These are phyloP conservation scores for Cabera pusaria DNA, from an alignment of 2,888 invertebrate species.

Conservation along the genomic window DNA sequence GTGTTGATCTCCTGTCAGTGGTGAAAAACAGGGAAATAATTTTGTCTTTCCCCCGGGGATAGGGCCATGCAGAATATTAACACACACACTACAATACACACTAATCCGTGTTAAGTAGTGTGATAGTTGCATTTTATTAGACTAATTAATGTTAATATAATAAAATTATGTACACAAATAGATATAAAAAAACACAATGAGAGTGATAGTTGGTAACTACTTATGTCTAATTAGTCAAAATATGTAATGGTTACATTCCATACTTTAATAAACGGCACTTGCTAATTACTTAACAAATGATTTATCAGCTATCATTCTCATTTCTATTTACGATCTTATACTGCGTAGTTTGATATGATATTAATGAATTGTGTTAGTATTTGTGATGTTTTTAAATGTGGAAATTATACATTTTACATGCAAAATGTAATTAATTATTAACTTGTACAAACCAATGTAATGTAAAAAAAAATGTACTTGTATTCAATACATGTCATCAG, in stretches of 20 bases:
- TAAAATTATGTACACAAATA: constrained; percentile 10
- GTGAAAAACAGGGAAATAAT: no score
- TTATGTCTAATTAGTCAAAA: no score
- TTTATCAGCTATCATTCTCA: constrained; percentile 6
- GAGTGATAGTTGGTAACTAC: constrained; percentile 8
- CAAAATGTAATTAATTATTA: constrained; percentile 2
- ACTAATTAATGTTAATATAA: constrained; percentile 3
- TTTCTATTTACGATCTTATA: constrained; percentile 10
- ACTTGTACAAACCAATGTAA: constrained; percentile 5
- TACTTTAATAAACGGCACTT: not conserved
- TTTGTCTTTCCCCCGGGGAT: no score
- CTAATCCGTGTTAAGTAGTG: constrained; percentile 16
- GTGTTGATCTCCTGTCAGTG: no score
- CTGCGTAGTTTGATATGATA: constrained; percentile 13
- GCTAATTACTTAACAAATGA: not conserved
- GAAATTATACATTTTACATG: constrained; percentile 1
- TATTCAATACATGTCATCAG: constrained; percentile 9
- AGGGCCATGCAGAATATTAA: no score
- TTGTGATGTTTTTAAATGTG: constrained; percentile 9
- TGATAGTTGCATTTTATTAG: constrained; percentile 23
- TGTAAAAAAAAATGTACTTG: no score
- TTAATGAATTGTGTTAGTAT: constrained; percentile 11
- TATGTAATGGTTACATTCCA: constrained; percentile 7
- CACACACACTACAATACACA: no score
- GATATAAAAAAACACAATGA: constrained; percentile 6